Evolutionary conservation across 1,140 invertebrate species (phyloP), one percentile per base, ranked within the genome.

Genomic region (Oncopodura yosiiana): DNA sequence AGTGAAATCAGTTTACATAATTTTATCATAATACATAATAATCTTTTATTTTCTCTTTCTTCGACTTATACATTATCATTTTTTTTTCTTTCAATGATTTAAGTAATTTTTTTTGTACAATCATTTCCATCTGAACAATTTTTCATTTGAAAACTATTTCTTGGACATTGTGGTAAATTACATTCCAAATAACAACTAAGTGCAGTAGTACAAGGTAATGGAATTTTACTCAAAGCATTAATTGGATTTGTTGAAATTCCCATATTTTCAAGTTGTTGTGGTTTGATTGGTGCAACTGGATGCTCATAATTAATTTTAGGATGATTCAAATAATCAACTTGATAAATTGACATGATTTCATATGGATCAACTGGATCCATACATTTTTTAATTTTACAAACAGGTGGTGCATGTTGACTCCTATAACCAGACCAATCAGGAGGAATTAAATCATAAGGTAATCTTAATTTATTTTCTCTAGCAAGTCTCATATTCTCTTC

Each of bases 361-460:
- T 61, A 54, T 0, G 62, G 58, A 45, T 60, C 49, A 1, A 16
- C 6, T 1, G 19, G 46, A 36, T 63, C 50, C 16, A 63, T 27
- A 1, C 26, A 30, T 29, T 49, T 56, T 37, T 61, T 56, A 8
- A 64, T 53, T 59, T 64, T 64, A 36, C 62, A 61, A 9, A 64
- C 59, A 1, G 62, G 58, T 12, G 62, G 62, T 14, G 58, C 58
- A 3, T 41, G 32, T 11, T 44, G 16, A 16, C 51, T 43, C 11
- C 52, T 38, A 53, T 61, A 57, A 8, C 50, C 53, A 9, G 19
- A 26, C 24, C 53, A 53, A 27, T 53, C 56, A 27, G 58, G 62
- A 56, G 59, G 58, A 49, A 58, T 56, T 38, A 27, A 37, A 38
- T 64, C 62, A 39, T 58, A 64, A 18, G 58, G 59, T 14, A 49